These are phyloP conservation scores for Anthoscopus minutus DNA, from an alignment of 2,113 vertebrate species.

Conservation along the genomic window DNA sequence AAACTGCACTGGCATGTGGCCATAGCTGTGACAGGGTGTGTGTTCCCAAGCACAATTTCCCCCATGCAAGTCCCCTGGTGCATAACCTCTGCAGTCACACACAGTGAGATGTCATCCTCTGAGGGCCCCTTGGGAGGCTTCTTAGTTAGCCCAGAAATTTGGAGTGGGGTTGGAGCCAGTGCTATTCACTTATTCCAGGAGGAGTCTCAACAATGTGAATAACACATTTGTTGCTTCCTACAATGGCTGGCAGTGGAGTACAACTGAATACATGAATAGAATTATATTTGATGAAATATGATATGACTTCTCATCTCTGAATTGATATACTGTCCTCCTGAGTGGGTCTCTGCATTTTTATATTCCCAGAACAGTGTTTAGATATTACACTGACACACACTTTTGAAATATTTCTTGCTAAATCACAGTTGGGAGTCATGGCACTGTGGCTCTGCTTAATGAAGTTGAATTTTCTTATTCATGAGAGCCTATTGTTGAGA, in stretches of 20 bases:
- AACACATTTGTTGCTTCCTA: not conserved
- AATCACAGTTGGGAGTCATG: not conserved
- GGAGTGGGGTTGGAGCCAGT: not conserved
- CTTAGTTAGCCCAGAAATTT: not conserved
- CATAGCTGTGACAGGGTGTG: not conserved
- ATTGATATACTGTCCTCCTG: constrained; percentile 10
- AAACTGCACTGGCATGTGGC: accelerated
- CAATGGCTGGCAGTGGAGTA: not conserved
- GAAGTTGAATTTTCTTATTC: constrained; percentile 7
- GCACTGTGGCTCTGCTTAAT: not conserved
- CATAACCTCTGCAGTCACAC: not conserved
- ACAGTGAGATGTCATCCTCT: accelerated
- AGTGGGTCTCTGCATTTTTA: constrained; percentile 2
- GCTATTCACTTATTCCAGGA: not conserved
- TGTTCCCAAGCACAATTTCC: not conserved
- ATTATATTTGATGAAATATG: constrained; percentile 44
- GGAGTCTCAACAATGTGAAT: not conserved
- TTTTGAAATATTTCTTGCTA: constrained; percentile 34
- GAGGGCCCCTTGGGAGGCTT: not conserved
- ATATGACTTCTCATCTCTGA: constrained; percentile 37
- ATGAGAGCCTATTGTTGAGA: not conserved
- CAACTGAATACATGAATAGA: constrained; percentile 10
- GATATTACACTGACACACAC: not conserved
- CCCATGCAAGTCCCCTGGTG: not conserved
- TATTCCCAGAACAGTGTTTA: not conserved